phyloP scores from a whole-genome alignment of 2,113 vertebrate species.

The Corydoras sp. region DNA sequence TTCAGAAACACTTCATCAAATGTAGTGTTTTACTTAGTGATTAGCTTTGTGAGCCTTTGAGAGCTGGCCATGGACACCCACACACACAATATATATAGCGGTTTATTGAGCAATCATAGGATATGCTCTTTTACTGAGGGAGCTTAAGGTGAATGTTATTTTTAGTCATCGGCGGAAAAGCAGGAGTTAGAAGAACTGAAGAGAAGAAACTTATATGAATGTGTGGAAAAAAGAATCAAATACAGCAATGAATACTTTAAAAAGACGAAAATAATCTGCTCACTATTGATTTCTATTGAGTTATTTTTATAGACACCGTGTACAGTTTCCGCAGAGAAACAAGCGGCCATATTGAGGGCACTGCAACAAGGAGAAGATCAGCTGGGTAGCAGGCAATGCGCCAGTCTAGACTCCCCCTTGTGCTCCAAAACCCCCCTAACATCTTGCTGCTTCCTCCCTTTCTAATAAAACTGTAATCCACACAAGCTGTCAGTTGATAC shows the following conservation, averaged over 20 bases:
- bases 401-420: slow-evolving; percentile 56
- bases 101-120: slow-evolving; percentile 86
- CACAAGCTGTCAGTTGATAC: slow-evolving; percentile 78
- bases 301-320: slow-evolving; percentile 41
- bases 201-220: slow-evolving; percentile 7
- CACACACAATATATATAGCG: slow-evolving; percentile 70
- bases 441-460: slow-evolving; percentile 71
- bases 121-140: slow-evolving; percentile 63
- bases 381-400: slow-evolving; percentile 57
- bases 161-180: slow-evolving; percentile 6
- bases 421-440: slow-evolving; percentile 66
- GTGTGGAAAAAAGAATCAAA: not conserved
- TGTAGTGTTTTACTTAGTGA: slow-evolving; percentile 99
- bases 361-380: slow-evolving; percentile 58
- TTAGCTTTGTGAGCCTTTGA: slow-evolving; percentile 78
- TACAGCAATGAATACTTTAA: too few species aligned
- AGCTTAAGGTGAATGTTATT: slow-evolving; percentile 14
- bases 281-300: too few species aligned
- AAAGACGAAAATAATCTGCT: too few species aligned
- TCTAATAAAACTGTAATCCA: slow-evolving; percentile 74
- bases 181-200: too few species aligned
- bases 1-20: slow-evolving; percentile 99
- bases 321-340: slow-evolving; percentile 31
- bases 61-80: slow-evolving; percentile 69
- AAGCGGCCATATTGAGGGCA: slow-evolving; percentile 65